Conservation (phyloP, 2,888 invertebrate genomes). For the Drosophila vallismaia region DNA sequence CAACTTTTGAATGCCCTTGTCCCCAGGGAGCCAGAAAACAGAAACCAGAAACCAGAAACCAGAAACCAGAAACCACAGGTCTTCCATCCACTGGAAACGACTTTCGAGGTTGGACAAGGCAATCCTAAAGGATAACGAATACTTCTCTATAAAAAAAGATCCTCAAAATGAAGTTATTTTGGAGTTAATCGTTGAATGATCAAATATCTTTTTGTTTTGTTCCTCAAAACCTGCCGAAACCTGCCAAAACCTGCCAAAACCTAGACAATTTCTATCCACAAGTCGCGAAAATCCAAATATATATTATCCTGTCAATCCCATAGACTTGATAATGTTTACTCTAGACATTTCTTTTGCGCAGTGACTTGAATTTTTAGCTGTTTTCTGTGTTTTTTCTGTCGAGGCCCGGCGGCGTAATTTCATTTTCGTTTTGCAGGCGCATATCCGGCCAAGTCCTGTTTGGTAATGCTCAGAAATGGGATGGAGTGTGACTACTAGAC, state of each 20-base stretch:
- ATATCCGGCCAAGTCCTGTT: slow-evolving; percentile 57
- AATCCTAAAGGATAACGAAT: no score
- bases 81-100: slow-evolving; percentile 6
- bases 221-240: not conserved
- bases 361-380: slow-evolving; percentile 49
- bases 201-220: no score
- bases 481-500: not conserved
- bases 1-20: slow-evolving; percentile 25
- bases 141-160: no score
- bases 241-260: not conserved
- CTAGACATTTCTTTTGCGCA: slow-evolving; percentile 51
- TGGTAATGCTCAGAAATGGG: slow-evolving; percentile 8
- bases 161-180: no score
- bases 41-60: not conserved
- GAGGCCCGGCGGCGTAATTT: slow-evolving; percentile 59
- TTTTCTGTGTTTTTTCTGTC: slow-evolving; percentile 9
- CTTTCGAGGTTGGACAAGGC: not conserved
- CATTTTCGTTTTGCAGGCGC: slow-evolving; percentile 59
- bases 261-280: not conserved
- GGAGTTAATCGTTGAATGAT: no score
- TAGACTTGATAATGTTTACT: slow-evolving; percentile 55
- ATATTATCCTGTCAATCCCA: slow-evolving; percentile 5
- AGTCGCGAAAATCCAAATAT: not conserved
- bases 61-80: not conserved
- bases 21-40: not conserved